These are phyloP conservation scores for Drosophila ananassae DNA, from an alignment of 1,140 invertebrate species.

Conservation along the genomic window DNA sequence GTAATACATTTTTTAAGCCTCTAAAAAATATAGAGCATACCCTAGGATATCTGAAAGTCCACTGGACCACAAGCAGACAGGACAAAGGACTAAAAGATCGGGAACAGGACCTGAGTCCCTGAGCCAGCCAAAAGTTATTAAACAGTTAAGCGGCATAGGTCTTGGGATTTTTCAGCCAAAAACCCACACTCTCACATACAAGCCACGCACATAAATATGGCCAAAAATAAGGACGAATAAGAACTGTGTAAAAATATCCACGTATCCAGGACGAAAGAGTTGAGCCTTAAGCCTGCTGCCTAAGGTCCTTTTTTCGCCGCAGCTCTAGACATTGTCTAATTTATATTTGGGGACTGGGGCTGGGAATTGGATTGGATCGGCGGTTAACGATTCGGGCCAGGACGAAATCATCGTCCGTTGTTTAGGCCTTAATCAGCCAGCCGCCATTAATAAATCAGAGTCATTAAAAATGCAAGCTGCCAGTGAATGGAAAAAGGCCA, in stretches of 20 bases:
- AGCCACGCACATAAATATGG: conserved; percentile 7
- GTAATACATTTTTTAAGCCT: too few species aligned
- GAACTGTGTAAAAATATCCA: conserved; percentile 19
- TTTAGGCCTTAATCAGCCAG: conserved; percentile 78
- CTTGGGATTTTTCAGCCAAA: conserved; percentile 57
- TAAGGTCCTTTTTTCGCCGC: conserved; percentile 29
- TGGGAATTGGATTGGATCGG: neutral
- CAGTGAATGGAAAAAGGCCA: conserved; percentile 54
- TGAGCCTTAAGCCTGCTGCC: conserved; percentile 9
- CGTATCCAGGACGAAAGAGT: conserved; percentile 52
- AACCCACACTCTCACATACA: neutral
- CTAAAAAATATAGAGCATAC: neutral
- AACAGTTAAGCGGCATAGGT: conserved; percentile 77
- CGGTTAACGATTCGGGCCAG: neutral
- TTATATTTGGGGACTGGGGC: conserved; percentile 53
- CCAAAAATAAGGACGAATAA: neutral
- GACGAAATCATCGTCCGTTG: conserved; percentile 69
- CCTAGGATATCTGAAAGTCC: neutral
- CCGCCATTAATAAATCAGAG: conserved; percentile 84
- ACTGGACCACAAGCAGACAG: conserved; percentile 8
- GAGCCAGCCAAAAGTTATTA: conserved; percentile 73
- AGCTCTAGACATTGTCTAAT: conserved; percentile 65
- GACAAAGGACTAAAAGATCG: conserved; percentile 12
- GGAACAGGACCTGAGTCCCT: conserved; percentile 31
- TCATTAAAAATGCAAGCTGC: conserved; percentile 83